Evolutionary conservation across 1,140 invertebrate species (phyloP).

Genomic region (Sitobion miscanthi): DNA sequence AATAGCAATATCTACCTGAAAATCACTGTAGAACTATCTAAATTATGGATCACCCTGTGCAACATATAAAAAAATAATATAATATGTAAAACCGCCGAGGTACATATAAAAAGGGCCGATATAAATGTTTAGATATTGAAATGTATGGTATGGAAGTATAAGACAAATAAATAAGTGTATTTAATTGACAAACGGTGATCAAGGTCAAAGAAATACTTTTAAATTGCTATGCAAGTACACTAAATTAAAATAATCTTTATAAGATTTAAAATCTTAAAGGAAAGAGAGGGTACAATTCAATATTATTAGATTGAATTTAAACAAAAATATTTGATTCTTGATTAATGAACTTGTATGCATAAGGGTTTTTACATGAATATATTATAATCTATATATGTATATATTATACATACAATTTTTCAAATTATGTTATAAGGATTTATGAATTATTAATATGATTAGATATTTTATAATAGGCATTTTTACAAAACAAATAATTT

Average conservation of each 20-base stretch:
- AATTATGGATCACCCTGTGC: not conserved
- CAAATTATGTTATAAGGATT: not conserved
- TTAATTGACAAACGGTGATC: not conserved
- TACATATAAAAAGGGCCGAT: not conserved
- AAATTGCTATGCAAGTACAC: not conserved
- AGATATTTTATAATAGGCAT: not conserved
- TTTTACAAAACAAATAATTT: not conserved
- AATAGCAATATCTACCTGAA: not conserved
- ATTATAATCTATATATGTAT: not conserved
- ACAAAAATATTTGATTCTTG: not conserved
- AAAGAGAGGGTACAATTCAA: not conserved
- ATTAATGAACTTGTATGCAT: not conserved
- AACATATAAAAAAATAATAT: not conserved
- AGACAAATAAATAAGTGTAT: not conserved
- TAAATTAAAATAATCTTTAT: not conserved
- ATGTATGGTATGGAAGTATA: not conserved
- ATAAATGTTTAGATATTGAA: not conserved
- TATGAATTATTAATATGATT: not conserved
- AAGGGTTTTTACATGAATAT: not conserved
- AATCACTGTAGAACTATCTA: not conserved
- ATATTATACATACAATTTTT: no score
- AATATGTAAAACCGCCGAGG: not conserved
- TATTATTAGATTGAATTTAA: not conserved
- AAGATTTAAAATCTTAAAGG: not conserved
- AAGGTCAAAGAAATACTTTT: not conserved